phyloP scores from a whole-genome alignment of 2,888 invertebrate species.

The Melipona beecheii region DNA sequence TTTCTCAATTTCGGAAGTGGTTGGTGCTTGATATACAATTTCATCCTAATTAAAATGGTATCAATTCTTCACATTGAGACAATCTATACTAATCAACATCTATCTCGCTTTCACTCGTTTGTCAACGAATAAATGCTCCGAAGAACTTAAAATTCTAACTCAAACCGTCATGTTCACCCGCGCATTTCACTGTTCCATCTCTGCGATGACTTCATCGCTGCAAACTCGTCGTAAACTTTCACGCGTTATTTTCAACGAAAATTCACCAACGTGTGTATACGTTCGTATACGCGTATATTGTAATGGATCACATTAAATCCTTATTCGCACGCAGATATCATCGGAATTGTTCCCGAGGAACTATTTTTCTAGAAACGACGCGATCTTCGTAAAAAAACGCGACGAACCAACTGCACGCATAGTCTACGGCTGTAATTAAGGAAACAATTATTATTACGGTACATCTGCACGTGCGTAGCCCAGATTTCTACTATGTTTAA shows the following conservation, averaged over 20 bases:
- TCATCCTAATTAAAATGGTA: too few species aligned
- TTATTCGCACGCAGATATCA: neutral
- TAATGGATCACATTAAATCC: neutral
- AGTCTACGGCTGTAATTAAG: constrained; percentile 70
- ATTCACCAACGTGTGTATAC: too few species aligned
- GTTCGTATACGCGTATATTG: too few species aligned
- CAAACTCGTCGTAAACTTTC: neutral
- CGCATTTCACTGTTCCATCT: neutral
- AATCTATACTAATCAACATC: neutral
- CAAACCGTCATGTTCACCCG: neutral
- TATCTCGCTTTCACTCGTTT: neutral
- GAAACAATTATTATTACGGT: constrained; percentile 81
- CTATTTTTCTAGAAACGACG: neutral
- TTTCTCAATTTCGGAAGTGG: too few species aligned
- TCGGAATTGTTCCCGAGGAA: neutral
- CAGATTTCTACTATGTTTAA: constrained; percentile 39
- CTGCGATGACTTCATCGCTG: neutral
- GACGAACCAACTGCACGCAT: constrained; percentile 43
- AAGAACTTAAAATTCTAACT: neutral
- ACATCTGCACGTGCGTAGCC: constrained; percentile 74
- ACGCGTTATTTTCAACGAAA: neutral
- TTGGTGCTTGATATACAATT: too few species aligned
- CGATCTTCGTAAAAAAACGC: constrained; percentile 28
- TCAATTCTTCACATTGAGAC: neutral
- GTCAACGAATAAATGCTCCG: neutral